Base-by-base conservation (phyloP, 2,113 vertebrate genomes). In the Antigone vipio region DNA sequence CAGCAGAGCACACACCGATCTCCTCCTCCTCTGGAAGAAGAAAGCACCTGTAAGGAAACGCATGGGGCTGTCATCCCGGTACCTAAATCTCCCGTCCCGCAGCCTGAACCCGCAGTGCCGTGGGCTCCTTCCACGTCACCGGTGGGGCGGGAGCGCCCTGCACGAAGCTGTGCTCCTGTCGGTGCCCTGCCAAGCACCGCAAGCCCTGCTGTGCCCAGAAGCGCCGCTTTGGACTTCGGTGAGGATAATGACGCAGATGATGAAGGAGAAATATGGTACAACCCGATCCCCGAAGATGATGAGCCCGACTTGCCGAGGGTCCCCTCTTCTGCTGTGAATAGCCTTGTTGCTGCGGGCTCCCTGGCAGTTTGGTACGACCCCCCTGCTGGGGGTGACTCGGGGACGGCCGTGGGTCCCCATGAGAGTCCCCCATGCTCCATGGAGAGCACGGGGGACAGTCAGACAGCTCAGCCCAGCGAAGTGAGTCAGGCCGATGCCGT, bases 211-310 rank as follows among this genome's bases (percentile, higher is more conserved):
- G 5, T 14, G 2, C 92, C 67, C 8, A 92, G 91, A 52, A 94
- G 95, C 21, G 16, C 96, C 34, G 81, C 95, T 71, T 23, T 96
- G 50, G 98, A 99, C 85, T 98, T 98, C 3, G 93, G 98, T 2
- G 99, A 99, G 94, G 99, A 99, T 59, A 99, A 99, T 3, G 99
- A 99, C 5, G 99, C 99, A 0, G 99, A 99, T 6, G 99, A 99
- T 63, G 99, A 99, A 98, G 99, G 99, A 63, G 99, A 99, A 97
- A 99, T 99, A 97, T 99, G 99, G 99, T 99, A 99, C 98, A 99
- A 99, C 90, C 99, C 99, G 0, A 99, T 99, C 96, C 99, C 99
- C 6, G 99, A 99, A 97, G 99, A 99, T 17, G 99, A 99, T 6
- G 99, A 99, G 14, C 95, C 93, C 1, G 95, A 97, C 38, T 15